Evolutionary conservation across 2,113 vertebrate genomes (phyloP).

Genomic region (Stegastes partitus): DNA sequence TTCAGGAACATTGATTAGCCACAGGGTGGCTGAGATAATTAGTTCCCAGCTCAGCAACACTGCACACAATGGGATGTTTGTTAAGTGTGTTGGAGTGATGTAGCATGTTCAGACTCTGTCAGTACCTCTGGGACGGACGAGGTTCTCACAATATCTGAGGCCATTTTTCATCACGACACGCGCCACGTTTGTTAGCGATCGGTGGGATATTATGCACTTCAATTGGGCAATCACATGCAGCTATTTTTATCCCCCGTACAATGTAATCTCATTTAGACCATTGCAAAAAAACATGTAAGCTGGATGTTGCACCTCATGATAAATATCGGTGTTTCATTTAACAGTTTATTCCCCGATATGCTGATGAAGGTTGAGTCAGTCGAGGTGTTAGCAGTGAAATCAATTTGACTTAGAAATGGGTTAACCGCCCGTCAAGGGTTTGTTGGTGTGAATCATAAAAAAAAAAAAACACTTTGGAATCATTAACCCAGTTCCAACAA

Average conservation of each 20-base stretch:
- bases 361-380: not conserved
- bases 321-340: not conserved
- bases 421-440: conserved; percentile 26
- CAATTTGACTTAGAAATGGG: not conserved
- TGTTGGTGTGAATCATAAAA: conserved; percentile 18
- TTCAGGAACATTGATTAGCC: conserved; percentile 80
- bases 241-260: conserved; percentile 31
- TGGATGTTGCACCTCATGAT: not conserved
- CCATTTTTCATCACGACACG: conserved; percentile 32
- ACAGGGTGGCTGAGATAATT: conserved; percentile 77
- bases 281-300: not conserved
- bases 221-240: conserved; percentile 11
- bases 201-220: conserved; percentile 26
- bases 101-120: conserved; percentile 33
- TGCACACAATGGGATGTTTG: conserved; percentile 61
- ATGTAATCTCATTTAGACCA: conserved; percentile 7
- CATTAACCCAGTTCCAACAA: conserved; percentile 46
- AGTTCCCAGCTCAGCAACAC: conserved; percentile 70
- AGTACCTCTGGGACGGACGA: conserved; percentile 36
- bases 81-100: conserved; percentile 49
- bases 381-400: not conserved
- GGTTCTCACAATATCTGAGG: conserved; percentile 37
- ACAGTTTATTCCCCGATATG: not conserved
- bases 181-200: conserved; percentile 19
- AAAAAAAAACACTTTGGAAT: conserved; percentile 25